Evolutionary conservation across 2,888 invertebrate species (phyloP).

Genomic region (Xestia ashworthii): DNA sequence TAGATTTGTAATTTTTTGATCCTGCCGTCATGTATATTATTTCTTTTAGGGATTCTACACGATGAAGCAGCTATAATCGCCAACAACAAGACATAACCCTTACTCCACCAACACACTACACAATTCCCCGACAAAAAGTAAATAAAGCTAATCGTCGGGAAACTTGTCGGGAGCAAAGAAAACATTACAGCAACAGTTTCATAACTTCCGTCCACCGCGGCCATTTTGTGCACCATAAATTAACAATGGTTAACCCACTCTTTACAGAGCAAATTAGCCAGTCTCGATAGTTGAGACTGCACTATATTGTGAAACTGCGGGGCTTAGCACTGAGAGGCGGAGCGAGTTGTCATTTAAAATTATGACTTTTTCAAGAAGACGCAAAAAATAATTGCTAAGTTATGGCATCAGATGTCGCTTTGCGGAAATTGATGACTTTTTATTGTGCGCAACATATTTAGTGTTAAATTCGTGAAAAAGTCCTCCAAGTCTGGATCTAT

Average conservation of each 20-base stretch:
- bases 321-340: conserved; percentile 5
- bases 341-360: conserved; percentile 7
- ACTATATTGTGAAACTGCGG: conserved; percentile 55
- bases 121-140: conserved; percentile 37
- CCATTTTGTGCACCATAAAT: conserved; percentile 67
- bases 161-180: conserved; percentile 46
- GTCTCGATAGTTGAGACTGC: conserved; percentile 67
- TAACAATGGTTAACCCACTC: conserved; percentile 72
- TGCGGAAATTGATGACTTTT: too few species aligned
- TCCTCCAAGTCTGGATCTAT: too few species aligned
- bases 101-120: not conserved
- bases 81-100: not conserved
- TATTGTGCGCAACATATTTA: too few species aligned
- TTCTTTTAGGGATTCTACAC: not conserved
- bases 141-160: conserved; percentile 55
- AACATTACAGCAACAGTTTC: conserved; percentile 50
- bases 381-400: too few species aligned
- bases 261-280: conserved; percentile 73
- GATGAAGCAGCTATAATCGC: not conserved
- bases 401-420: too few species aligned
- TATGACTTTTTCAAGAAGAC: too few species aligned
- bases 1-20: too few species aligned
- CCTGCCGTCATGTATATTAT: too few species aligned
- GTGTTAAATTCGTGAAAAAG: too few species aligned
- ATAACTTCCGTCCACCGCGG: conserved; percentile 48